These are phyloP conservation scores for Seira musarum DNA, from an alignment of 2,888 invertebrate species.

Conservation along the genomic window DNA sequence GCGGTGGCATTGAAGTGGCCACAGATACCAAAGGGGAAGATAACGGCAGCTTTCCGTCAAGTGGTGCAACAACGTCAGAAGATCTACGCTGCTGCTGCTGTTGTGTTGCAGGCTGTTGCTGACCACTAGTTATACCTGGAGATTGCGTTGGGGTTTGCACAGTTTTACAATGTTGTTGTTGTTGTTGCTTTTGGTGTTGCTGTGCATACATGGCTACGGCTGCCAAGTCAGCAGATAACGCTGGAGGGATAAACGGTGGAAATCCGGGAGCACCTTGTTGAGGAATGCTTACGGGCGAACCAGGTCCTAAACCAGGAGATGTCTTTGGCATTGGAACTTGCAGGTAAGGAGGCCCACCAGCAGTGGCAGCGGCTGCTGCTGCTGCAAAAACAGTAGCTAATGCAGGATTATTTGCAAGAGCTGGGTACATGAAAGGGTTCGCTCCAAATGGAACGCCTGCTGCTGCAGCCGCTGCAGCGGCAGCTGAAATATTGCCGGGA, in stretches of 20 bases:
- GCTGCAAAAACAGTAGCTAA: slow-evolving; percentile 38
- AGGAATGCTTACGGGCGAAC: slow-evolving; percentile 15
- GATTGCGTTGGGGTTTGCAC: slow-evolving; percentile 28
- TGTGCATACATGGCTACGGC: slow-evolving; percentile 14
- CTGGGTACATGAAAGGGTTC: slow-evolving; percentile 45
- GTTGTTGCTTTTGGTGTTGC: slow-evolving; percentile 40
- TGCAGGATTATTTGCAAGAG: slow-evolving; percentile 48
- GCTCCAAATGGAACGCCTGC: slow-evolving; percentile 40
- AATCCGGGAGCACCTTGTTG: slow-evolving; percentile 22
- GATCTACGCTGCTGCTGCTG: slow-evolving; percentile 25
- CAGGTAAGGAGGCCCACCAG: slow-evolving; percentile 29
- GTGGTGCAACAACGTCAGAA: slow-evolving; percentile 14
- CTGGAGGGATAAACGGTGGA: slow-evolving; percentile 41
- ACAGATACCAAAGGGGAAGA: slow-evolving; percentile 50
- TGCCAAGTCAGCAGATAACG: slow-evolving; percentile 7
- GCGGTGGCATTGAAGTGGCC: slow-evolving; percentile 61
- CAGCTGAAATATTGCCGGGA: slow-evolving; percentile 20
- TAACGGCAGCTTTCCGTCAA: slow-evolving; percentile 36
- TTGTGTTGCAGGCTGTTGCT: slow-evolving; percentile 3
- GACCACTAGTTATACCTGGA: slow-evolving; percentile 1
- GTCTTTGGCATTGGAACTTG: slow-evolving; percentile 59
- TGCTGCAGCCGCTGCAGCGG: slow-evolving; percentile 12
- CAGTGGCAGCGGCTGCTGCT: slow-evolving; percentile 41
- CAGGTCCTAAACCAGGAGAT: slow-evolving; percentile 42
- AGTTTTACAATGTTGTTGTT: slow-evolving; percentile 28